Evolutionary conservation across 2,113 vertebrate species (phyloP).

Genomic region (Potamarius usumacintae): DNA sequence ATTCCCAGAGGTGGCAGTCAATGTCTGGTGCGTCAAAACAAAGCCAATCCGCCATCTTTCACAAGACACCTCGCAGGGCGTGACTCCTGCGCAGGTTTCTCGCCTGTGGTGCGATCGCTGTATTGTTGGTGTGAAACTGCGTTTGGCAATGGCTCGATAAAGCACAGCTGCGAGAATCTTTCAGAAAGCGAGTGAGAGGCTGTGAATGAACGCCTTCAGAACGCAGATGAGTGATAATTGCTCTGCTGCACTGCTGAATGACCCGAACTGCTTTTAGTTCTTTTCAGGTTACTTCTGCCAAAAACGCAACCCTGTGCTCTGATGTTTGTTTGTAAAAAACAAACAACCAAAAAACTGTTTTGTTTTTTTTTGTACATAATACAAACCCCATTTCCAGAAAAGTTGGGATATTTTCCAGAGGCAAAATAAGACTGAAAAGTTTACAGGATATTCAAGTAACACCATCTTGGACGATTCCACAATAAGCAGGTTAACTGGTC

Average conservation of each 20-base stretch:
- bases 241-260: conserved; percentile 35
- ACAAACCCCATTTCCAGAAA: too few species aligned
- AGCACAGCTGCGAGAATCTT: conserved; percentile 19
- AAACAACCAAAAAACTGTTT: background rate
- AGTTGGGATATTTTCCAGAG: too few species aligned
- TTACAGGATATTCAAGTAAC: too few species aligned
- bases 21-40: conserved; percentile 23
- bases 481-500: too few species aligned
- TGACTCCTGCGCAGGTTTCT: conserved; percentile 12
- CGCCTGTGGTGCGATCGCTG: background rate
- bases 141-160: conserved; percentile 15
- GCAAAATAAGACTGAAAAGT: too few species aligned
- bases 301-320: background rate
- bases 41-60: background rate
- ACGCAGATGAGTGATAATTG: conserved; percentile 48
- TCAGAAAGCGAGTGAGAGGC: background rate
- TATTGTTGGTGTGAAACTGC: conserved; percentile 32
- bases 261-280: conserved; percentile 28
- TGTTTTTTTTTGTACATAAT: background rate
- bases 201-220: background rate
- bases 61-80: background rate
- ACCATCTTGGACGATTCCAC: too few species aligned
- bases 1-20: background rate
- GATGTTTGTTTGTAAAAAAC: background rate
- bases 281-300: background rate